These are phyloP conservation scores for Micropoecilia bifurca DNA, from an alignment of 2,797 vertebrate genomes.

Conservation along the genomic window DNA sequence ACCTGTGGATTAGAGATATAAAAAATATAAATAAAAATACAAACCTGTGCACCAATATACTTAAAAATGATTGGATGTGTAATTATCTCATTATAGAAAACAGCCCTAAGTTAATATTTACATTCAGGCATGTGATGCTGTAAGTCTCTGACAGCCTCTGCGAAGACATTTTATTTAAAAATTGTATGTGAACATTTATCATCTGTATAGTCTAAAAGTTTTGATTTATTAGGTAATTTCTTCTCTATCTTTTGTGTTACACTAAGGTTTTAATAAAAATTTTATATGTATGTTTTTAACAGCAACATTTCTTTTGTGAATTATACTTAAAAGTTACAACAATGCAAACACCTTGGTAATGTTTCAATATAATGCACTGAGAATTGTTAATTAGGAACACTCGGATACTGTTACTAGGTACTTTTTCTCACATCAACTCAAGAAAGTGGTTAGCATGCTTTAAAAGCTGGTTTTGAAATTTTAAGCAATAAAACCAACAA, in stretches of 20 bases:
- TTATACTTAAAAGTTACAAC: background rate
- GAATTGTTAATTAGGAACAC: background rate
- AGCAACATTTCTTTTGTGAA: background rate
- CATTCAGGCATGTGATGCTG: background rate
- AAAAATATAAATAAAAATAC: background rate
- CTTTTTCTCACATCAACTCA: background rate
- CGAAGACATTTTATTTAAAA: background rate
- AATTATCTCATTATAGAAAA: background rate
- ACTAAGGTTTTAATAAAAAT: background rate
- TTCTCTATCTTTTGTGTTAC: background rate
- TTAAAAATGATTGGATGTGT: background rate
- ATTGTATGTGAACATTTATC: background rate
- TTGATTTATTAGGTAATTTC: background rate
- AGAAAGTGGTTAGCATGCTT: background rate
- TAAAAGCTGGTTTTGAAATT: constrained; percentile 11
- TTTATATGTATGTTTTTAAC: background rate
- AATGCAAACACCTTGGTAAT: background rate
- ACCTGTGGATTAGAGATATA: background rate
- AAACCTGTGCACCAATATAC: background rate
- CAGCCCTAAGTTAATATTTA: background rate
- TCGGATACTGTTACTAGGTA: background rate
- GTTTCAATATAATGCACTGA: background rate
- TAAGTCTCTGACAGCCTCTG: background rate
- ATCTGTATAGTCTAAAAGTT: background rate
- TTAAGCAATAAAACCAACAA: constrained; percentile 19